Base-by-base conservation (phyloP, 2,113 vertebrate species). In the Nannobrachium achirus region DNA sequence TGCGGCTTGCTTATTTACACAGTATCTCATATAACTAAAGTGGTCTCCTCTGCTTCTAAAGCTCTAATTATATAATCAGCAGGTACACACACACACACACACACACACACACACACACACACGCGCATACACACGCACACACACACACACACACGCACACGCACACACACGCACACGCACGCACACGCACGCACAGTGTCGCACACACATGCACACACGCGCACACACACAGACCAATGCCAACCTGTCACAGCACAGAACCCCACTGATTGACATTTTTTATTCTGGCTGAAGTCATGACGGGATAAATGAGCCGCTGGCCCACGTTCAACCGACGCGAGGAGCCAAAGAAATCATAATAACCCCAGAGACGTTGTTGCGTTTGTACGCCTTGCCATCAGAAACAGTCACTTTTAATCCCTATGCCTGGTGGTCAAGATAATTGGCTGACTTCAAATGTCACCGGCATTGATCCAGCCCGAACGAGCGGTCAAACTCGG, bases 221-320 rank as follows among this genome's bases (percentile, higher is more conserved):
- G 25, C 25, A 25, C 4, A 45, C 8, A 48, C 45, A 46, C 10
- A 13, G 10, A 13, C 10, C 10, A 46, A n/a, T 14, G 41, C 41
- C 41, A 44, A 48, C 11, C 14, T n/a, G 16, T 51, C 49, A 7
- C 2, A 6, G 6, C 19, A 48, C 19, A 52, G 10, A 77, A 50
- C 52, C 58, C 38, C 45, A 44, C 2, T 58, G 69, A 64, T 52
- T 69, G 76, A 59, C 76, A 65, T 55, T 53, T 39, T 49, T 73
- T 53, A 73, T 45, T 39, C 41, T 18, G 48, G 64, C 61, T 63
- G 52, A 73, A 72, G 60, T 46, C 14, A 11, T 55, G 56, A 66
- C 62, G 67, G 53, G 44, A 25, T 44, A 51, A 70, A 66, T 38
- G 33, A 41, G 19, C 63, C 49, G 15, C 33, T 20, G 50, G 56